Conservation (phyloP, 2,113 vertebrate genomes). For the Centropus bengalensis region DNA sequence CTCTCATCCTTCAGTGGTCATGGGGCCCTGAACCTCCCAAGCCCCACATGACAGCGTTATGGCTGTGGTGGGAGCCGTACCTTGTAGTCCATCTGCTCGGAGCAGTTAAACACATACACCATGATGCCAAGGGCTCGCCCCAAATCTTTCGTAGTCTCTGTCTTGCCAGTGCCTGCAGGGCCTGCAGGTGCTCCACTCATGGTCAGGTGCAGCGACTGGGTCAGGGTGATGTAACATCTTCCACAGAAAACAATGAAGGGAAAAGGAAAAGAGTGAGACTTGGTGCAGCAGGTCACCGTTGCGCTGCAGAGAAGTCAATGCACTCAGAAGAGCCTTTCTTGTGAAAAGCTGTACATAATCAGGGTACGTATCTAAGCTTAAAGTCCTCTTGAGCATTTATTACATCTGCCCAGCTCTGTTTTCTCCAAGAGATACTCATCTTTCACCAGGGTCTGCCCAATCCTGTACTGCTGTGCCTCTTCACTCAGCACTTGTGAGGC, state of each 20-base stretch:
- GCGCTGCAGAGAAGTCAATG: background rate
- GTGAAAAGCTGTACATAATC: background rate
- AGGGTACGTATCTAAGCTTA: background rate
- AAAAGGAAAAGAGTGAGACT: background rate
- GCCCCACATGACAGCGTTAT: accelerated
- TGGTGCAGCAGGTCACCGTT: background rate
- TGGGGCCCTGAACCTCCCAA: accelerated
- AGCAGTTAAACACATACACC: constrained; percentile 99
- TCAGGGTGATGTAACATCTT: constrained; percentile 96
- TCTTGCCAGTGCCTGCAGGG: constrained; percentile 95
- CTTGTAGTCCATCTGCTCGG: constrained; percentile 99
- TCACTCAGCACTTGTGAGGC: too few species aligned
- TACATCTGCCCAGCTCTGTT: background rate
- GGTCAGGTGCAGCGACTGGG: constrained; percentile 92
- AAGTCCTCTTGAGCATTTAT: background rate
- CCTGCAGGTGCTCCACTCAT: constrained; percentile 95
- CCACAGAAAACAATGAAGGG: background rate
- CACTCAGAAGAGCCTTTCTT: background rate
- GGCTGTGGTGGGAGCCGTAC: constrained; percentile 35
- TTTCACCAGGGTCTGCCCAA: background rate
- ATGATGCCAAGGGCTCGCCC: constrained; percentile 92
- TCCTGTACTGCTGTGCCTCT: too few species aligned
- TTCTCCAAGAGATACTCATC: background rate
- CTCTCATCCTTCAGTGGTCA: background rate
- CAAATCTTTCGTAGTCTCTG: constrained; percentile 95